Evolutionary conservation across 2,797 vertebrate genomes (phyloP).

Genomic region (Gastrophryne carolinensis): DNA sequence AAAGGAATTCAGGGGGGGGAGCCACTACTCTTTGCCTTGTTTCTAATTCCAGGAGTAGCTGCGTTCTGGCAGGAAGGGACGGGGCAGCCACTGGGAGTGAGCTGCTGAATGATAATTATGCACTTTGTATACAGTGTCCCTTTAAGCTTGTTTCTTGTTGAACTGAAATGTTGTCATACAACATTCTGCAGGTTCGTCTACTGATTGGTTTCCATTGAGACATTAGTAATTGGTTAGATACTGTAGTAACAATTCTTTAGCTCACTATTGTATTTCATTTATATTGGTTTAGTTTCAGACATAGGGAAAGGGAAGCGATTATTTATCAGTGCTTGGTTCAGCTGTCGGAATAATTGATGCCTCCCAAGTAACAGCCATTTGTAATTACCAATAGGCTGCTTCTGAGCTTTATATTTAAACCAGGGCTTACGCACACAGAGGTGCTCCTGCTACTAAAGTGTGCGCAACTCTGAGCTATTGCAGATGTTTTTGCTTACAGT

Average conservation of each 20-base stretch:
- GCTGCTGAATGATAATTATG: too few relatives aligned
- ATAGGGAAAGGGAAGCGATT: constrained; percentile 1
- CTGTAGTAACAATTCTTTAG: constrained; percentile 8
- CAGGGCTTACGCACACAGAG: constrained; percentile 54
- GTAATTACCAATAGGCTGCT: constrained; percentile 55
- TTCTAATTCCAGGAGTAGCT: too few relatives aligned
- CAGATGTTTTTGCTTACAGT: constrained; percentile 69
- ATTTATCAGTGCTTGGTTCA: constrained; percentile 55
- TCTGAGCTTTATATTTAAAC: constrained; percentile 49
- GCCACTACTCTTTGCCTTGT: too few relatives aligned
- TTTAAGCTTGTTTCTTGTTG: too few relatives aligned
- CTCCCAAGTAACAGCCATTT: constrained; percentile 53
- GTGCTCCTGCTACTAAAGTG: constrained; percentile 59
- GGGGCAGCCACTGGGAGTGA: too few relatives aligned
- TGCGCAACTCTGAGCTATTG: constrained; percentile 54
- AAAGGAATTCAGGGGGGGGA: too few relatives aligned
- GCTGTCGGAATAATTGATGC: constrained; percentile 55
- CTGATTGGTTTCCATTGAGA: constrained; percentile 1
- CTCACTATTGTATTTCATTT: not conserved
- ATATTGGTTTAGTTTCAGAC: not conserved
- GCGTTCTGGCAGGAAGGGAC: too few relatives aligned
- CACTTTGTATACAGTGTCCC: too few relatives aligned
- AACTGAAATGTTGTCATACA: too few relatives aligned
- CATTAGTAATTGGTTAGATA: too few relatives aligned
- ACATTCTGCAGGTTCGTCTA: not conserved